Evolutionary conservation across 2,797 vertebrate genomes (phyloP).

Genomic region (Basileuterus tristriatus): DNA sequence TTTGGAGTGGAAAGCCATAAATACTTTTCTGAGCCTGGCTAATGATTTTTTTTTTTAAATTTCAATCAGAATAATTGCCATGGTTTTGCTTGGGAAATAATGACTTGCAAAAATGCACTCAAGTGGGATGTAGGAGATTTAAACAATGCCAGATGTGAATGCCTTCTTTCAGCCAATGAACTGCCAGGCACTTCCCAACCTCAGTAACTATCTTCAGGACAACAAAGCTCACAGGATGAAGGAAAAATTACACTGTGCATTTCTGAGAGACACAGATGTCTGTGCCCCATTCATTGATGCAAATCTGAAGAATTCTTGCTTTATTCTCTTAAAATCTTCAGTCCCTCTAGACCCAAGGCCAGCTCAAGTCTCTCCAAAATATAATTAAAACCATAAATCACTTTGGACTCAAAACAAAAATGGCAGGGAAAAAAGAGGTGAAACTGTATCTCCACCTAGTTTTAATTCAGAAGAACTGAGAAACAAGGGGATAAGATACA

Average conservation of each 20-base stretch:
- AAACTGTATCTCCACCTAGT: neutral
- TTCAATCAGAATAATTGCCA: neutral
- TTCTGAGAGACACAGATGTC: neutral
- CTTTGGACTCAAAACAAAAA: neutral
- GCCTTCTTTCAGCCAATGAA: neutral
- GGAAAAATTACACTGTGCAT: neutral
- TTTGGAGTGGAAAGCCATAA: neutral
- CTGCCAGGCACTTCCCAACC: slow-evolving; percentile 17
- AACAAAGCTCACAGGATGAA: slow-evolving; percentile 20
- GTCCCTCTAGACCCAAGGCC: neutral
- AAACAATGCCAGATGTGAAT: slow-evolving; percentile 21
- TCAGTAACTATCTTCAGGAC: neutral
- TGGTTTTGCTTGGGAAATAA: slow-evolving; percentile 8
- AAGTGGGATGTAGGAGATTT: neutral
- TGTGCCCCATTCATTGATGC: neutral
- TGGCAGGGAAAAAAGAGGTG: neutral
- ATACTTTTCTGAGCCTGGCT: neutral
- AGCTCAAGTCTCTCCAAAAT: neutral
- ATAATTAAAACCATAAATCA: neutral
- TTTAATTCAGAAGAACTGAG: neutral
- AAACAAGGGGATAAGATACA: neutral
- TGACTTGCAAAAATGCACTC: neutral
- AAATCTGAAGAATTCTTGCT: neutral
- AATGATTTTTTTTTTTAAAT: neutral
- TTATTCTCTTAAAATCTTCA: neutral